Base-by-base conservation (phyloP, 2,797 vertebrate genomes). In the Sebastes aleutianus region DNA sequence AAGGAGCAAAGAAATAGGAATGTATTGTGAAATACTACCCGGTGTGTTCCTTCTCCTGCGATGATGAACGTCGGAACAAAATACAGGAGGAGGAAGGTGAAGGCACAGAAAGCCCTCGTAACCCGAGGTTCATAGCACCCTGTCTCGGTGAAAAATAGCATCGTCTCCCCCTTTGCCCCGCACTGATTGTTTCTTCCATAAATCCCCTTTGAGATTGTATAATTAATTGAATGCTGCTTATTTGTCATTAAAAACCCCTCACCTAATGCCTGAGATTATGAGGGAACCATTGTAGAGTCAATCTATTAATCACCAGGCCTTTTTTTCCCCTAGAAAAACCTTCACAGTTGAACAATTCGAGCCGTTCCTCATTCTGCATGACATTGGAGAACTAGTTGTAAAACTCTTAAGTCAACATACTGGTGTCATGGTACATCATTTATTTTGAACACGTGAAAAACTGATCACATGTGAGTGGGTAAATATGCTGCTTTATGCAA, bases 161-260 rank as follows among this genome's bases (percentile, higher is more conserved):
- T 78, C 64, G 72, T 88, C 83, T 83, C 84, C 85, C 88, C 76
- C 85, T 87, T 85, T 89, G 87, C 88, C 89, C 91, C 22, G 69
- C 78, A 76, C 88, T 91, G 91, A 93, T 93, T 90, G 91, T 93
- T 95, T 95, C 90, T 82, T 83, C 90, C 91, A 93, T 91, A 93
- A 95, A 95, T 94, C 93, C 93, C 88, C 88, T 94, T 91, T 88
- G 87, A 93, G 93, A 90, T 93, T 85, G 87, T 84, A 85, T 94
- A 94, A 95, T 95, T 94, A 94, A 95, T 94, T 93, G 88, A 92
- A 92, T 83, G 85, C 87, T 87, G 86, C 88, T 94, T 94, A 94
- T 94, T 95, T 94, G 91, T 92, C 89, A 92, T 94, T 91, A 93
- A 93, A 91, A 91, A 78, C 64, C 57, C 81, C 85, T 89, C 22